Base-by-base conservation (phyloP, 2,797 vertebrate species). In the Tachyglossus aculeatus region DNA sequence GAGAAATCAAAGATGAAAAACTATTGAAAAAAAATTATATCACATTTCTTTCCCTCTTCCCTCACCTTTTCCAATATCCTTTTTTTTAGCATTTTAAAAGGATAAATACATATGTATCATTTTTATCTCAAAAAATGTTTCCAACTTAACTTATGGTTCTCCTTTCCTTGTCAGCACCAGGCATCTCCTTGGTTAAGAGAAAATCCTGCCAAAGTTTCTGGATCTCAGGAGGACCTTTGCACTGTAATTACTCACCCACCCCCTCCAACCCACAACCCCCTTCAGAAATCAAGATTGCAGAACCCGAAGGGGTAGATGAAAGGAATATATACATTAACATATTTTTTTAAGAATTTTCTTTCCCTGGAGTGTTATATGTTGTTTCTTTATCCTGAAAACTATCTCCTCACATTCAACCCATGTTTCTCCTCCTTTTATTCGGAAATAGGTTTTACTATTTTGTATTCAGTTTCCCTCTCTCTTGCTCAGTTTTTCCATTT, bases 31-130 rank as follows among this genome's bases (percentile, higher is more conserved):
- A 67, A 64, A 10, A 54, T 74, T 36, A 65, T 71, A 41, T 24
- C 76, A 22, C 19, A 19, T 71, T 63, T 64, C 39, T 62, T 61
- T 50, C 62, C 68, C 66, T 31, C 50, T 32, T 41, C 65, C 31
- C 47, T 41, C 57, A 34, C 1, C 21, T 24, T 70, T 77, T 81
- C 53, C 40, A 60, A 78, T 72, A 11, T 45, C 48, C 2, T 6
- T 34, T 31, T 63, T 66, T 45, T 66, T 52, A 74, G 76, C 45
- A 75, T 78, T 80, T 78, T 75, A 77, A 77, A 47, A 83, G 57
- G 52, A 81, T 83, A 84, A 78, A 79, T 63, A 76, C 60, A 77
- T 25, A 72, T 74, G 69, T 83, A 82, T 78, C 69, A 72, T 70
- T 84, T 81, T 85, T 71, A 77, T 40, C 67, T 50, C 58, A 73